A percentile compares a stretch with the other conserved stretches of the same genome.
phyloP scores from a whole-genome alignment of 2,888 invertebrate species.

The Lochmaea crataegi region DNA sequence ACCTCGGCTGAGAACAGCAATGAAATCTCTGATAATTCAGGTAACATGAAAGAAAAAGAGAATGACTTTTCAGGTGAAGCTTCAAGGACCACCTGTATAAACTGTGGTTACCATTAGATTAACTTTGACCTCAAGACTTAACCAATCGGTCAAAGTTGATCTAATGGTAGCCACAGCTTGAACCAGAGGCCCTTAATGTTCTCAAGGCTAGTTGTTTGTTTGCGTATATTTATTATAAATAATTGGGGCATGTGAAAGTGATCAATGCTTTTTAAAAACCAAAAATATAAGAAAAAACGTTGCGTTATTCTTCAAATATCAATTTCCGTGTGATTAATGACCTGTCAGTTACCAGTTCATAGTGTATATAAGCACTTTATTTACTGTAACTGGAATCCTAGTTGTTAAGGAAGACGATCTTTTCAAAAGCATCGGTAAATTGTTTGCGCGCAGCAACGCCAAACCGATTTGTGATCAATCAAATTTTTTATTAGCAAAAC shows the following conservation, averaged over 20 bases:
- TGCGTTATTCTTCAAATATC: slow-evolving; percentile 22
- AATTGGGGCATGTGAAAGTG: not conserved
- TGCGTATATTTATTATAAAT: too few species aligned
- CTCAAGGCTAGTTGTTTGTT: too few species aligned
- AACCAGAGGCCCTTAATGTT: too few species aligned
- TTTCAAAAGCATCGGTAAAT: not conserved
- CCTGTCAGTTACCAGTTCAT: slow-evolving; percentile 25
- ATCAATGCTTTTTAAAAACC: not conserved
- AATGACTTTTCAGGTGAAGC: too few species aligned
- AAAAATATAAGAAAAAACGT: slow-evolving; percentile 12
- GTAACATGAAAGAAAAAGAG: too few species aligned
- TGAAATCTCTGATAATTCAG: too few species aligned
- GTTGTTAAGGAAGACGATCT: not conserved
- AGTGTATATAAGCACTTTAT: not conserved
- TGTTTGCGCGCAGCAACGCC: not conserved
- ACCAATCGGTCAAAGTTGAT: too few species aligned
- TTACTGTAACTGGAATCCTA: not conserved
- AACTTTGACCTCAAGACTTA: too few species aligned
- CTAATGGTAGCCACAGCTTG: too few species aligned
- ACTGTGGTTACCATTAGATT: too few species aligned
- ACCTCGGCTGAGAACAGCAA: too few species aligned
- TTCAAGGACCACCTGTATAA: too few species aligned
- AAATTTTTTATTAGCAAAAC: not conserved
- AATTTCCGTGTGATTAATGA: slow-evolving; percentile 26
- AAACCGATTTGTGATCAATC: not conserved